Evolutionary conservation across 1,140 invertebrate species (phyloP), one percentile per base, ranked within the genome.

Genomic region (Pseudobourletiella spinata): DNA sequence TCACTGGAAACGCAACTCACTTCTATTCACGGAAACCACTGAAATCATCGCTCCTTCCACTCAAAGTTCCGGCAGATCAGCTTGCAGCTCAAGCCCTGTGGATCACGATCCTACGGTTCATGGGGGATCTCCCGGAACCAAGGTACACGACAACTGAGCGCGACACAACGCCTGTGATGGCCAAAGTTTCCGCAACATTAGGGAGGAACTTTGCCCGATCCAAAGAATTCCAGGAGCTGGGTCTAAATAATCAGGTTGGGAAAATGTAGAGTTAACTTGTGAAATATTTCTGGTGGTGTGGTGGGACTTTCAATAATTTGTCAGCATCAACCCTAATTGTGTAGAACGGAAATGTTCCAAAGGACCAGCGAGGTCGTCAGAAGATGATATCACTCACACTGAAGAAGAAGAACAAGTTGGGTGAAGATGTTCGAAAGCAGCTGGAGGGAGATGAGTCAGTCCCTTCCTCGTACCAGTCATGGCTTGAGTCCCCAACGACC

Each of bases 151-250:
- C 88, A 15, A 92, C 93, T 87, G 90, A 94, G 73, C 79, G 91
- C 66, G 95, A 98, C 72, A 98, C 88, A 64, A 97, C 93, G 0
- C 96, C 95, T 6, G 94, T 98, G 0, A 98, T 98, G 95, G 95
- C 92, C 8, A 97, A 97, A 78, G 95, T 99, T 1, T 97, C 95
- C 8, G 93, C 93, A 0, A 98, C 95, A 0, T 78, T 99, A 16
- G 95, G 95, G 0, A 81, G 95, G 39, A 98, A 97, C 78, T 98
- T 98, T 71, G 97, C 96, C 63, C 78, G 88, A 11, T 93, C 88
- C 61, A 95, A 97, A 80, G 95, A 98, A 77, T 93, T 98, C 71
- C 92, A 96, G 76, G 93, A 98, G 75, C 59, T 69, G 22, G 64
- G 67, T 18, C 32, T 67, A n/a, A n/a, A n/a, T n/a, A n/a, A n/a